phyloP scores from a whole-genome alignment of 2,113 vertebrate species.

The Lates calcarifer region DNA sequence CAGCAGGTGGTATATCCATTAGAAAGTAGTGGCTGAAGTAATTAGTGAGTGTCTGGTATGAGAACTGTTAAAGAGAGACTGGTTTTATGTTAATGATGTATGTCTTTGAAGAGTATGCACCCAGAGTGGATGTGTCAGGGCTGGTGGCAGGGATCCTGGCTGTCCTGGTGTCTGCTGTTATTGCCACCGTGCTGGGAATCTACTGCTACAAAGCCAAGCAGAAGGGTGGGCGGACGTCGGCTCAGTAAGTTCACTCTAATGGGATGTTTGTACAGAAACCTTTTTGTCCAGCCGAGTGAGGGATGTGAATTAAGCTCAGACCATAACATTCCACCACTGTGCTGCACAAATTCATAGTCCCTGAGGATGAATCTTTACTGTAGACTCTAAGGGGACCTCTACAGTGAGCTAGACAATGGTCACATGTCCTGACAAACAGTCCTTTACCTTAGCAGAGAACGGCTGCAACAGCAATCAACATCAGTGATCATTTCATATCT shows the following conservation, averaged over 20 bases:
- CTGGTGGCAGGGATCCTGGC: conserved; percentile 82
- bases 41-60: background rate
- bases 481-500: no score
- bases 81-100: background rate
- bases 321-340: background rate
- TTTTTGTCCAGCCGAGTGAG: background rate
- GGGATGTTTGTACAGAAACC: background rate
- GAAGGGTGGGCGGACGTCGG: conserved; percentile 47
- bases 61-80: background rate
- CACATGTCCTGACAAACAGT: no score
- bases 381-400: no score
- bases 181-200: conserved; percentile 77
- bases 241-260: conserved; percentile 54
- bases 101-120: conserved; percentile 41
- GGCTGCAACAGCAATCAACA: no score
- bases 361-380: no score
- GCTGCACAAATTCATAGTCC: no score
- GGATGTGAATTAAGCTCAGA: background rate
- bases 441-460: no score
- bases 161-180: conserved; percentile 44
- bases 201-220: conserved; percentile 81
- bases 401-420: no score
- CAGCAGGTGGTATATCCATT: background rate
- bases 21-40: background rate
- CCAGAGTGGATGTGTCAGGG: conserved; percentile 75